phyloP scores from a whole-genome alignment of 2,113 vertebrate genomes.

The Plestiodon gilberti region DNA sequence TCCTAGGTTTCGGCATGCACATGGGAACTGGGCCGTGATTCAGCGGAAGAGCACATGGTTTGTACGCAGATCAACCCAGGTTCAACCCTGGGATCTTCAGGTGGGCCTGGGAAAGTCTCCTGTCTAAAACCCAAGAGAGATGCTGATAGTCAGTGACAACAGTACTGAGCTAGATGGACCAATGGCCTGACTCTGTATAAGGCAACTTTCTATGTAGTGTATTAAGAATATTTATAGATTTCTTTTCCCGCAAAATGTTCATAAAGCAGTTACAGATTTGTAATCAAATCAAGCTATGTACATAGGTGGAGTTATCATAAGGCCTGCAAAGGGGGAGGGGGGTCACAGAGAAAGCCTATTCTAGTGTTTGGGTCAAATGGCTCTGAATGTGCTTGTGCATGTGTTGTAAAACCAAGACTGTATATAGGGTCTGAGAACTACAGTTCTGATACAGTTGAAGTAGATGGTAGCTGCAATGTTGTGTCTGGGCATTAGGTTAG shows the following conservation, averaged over 20 bases:
- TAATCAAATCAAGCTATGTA: too few species aligned
- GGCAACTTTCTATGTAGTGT: not conserved
- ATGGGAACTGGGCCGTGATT: not conserved
- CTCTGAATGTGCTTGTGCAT: not conserved
- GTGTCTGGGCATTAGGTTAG: too few species aligned
- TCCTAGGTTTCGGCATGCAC: not conserved
- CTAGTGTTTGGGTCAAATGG: not conserved
- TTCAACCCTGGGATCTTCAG: not conserved
- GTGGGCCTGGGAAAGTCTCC: not conserved
- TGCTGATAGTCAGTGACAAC: not conserved
- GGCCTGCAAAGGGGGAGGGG: not conserved
- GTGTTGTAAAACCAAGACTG: not conserved
- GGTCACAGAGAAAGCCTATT: not conserved
- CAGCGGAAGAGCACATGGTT: not conserved
- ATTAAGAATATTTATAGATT: too few species aligned
- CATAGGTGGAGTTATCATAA: not conserved
- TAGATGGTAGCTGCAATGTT: not conserved
- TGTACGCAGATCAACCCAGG: not conserved
- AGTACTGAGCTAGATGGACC: not conserved
- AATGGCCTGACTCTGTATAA: not conserved
- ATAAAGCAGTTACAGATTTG: too few species aligned
- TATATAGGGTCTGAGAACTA: not conserved
- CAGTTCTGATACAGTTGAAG: not conserved
- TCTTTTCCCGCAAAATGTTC: too few species aligned
- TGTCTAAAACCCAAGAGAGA: not conserved